A percentile compares a stretch with the other conserved stretches of the same genome.
Conservation (phyloP, 1,140 invertebrate genomes). For the Teleopsis dalmanni region DNA sequence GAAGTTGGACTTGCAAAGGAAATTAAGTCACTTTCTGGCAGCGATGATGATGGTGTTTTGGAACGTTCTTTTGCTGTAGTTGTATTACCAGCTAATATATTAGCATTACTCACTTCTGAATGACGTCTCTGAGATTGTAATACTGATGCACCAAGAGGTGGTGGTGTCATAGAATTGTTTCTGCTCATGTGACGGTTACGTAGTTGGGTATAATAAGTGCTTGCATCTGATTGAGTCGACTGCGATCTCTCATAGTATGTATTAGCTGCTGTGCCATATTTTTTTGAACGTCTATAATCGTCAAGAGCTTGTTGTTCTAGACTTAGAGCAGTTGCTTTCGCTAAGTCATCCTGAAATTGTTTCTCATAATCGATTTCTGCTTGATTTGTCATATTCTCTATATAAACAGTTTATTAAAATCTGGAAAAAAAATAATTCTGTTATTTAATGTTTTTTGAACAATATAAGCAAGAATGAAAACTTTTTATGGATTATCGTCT, state of each 20-base stretch:
- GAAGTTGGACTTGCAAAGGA: constrained; percentile 62
- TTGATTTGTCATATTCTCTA: constrained; percentile 25
- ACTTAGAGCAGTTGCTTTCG: constrained; percentile 75
- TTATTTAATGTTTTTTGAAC: no score
- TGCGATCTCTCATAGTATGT: constrained; percentile 45
- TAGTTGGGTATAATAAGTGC: constrained; percentile 17
- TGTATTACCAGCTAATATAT: constrained; percentile 15
- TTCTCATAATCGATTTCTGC: constrained; percentile 61
- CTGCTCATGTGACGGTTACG: constrained; percentile 20
- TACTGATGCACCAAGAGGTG: constrained; percentile 39
- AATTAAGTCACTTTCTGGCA: constrained; percentile 58
- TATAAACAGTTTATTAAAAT: no score
- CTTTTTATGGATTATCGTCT: no score
- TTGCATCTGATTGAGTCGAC: constrained; percentile 25
- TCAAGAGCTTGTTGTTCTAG: constrained; percentile 76
- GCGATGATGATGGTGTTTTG: constrained; percentile 47
- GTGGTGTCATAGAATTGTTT: neutral
- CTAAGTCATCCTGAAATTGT: constrained; percentile 76
- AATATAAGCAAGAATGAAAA: no score
- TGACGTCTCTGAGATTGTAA: constrained; percentile 48
- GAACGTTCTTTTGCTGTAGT: constrained; percentile 23
- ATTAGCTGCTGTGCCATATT: constrained; percentile 47
- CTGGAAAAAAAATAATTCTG: no score
- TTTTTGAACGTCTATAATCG: constrained; percentile 57
- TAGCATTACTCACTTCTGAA: constrained; percentile 36